These are phyloP conservation scores for Heliconius erato DNA, from an alignment of 2,888 invertebrate genomes.

Conservation along the genomic window DNA sequence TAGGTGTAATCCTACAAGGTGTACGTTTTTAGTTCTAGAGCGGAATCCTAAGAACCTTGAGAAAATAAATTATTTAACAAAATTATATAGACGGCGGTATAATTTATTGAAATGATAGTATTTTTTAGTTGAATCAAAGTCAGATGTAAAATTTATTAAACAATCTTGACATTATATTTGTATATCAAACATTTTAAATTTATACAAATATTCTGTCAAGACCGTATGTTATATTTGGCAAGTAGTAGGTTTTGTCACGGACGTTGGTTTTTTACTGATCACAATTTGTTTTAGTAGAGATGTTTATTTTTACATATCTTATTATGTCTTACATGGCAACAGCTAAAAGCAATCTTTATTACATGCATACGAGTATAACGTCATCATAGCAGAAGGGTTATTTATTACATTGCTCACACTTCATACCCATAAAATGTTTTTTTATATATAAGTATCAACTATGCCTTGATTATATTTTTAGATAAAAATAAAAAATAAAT, in stretches of 20 bases:
- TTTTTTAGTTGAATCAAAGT: neutral
- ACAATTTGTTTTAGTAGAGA: slow-evolving; percentile 14
- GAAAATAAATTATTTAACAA: neutral
- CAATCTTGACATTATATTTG: neutral
- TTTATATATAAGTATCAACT: no score
- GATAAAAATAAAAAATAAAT: no score
- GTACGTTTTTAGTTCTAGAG: no score
- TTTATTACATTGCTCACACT: slow-evolving; percentile 2
- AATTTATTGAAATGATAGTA: neutral
- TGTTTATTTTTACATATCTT: slow-evolving; percentile 28
- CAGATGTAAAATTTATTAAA: neutral
- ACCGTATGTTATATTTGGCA: slow-evolving; percentile 1
- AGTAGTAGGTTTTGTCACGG: slow-evolving; percentile 6
- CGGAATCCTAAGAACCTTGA: neutral
- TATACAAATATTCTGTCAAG: slow-evolving; percentile 16
- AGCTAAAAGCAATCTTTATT: slow-evolving; percentile 25
- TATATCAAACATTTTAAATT: neutral
- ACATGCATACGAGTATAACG: slow-evolving; percentile 17
- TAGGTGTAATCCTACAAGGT: no score
- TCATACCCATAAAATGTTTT: slow-evolving; percentile 1
- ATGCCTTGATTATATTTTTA: no score
- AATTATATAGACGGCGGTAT: neutral
- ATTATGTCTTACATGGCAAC: slow-evolving; percentile 12
- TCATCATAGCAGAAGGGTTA: neutral
- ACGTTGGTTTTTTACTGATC: slow-evolving; percentile 5